These are phyloP conservation scores for Micromys minutus DNA, from an alignment of 2,113 vertebrate species.

Conservation along the genomic window DNA sequence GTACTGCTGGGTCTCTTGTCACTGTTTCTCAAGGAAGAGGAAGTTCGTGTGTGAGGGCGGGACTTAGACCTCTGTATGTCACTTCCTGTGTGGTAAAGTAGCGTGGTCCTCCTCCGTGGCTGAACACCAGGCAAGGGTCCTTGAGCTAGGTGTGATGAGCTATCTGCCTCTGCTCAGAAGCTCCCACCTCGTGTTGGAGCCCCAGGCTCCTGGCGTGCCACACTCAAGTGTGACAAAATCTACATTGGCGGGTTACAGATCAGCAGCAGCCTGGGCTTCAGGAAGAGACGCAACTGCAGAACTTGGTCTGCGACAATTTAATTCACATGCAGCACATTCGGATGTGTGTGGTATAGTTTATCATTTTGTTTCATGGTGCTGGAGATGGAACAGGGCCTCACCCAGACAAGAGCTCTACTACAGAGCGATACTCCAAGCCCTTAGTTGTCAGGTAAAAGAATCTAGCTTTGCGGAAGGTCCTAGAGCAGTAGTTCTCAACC, in stretches of 20 bases:
- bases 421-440: background rate
- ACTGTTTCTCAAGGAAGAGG: background rate
- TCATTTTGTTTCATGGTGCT: no score
- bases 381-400: background rate
- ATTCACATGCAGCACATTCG: accelerated
- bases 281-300: background rate
- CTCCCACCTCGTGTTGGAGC: no score
- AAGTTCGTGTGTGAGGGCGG: background rate
- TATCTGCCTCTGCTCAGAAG: background rate
- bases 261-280: background rate
- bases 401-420: background rate
- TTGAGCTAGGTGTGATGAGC: background rate
- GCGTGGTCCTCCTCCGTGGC: no score
- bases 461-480: background rate
- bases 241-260: accelerated
- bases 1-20: background rate
- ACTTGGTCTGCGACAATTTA: background rate
- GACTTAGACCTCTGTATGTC: background rate
- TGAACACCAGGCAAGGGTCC: no score
- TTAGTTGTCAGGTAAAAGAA: background rate
- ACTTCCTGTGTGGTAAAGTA: background rate
- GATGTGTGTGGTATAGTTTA: background rate
- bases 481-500: background rate
- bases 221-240: background rate
- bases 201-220: accelerated